A percentile compares a stretch with the other conserved stretches of the same genome.
These are phyloP conservation scores for Aplocera efformata DNA, from an alignment of 2,888 invertebrate species.

Conservation along the genomic window DNA sequence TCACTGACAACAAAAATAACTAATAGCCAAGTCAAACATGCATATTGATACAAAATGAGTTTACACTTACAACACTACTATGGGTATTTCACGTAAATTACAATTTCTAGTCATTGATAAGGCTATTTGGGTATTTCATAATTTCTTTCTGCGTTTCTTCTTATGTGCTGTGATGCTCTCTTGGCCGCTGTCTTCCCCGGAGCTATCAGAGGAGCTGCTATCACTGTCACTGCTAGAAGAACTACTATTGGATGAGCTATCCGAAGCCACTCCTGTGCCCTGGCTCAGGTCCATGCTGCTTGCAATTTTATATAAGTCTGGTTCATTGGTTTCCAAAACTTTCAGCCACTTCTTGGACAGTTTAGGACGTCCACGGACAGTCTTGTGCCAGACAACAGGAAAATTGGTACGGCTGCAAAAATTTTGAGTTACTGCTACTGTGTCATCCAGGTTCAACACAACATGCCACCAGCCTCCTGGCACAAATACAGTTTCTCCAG, in stretches of 20 bases:
- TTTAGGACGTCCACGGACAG: constrained; percentile 96
- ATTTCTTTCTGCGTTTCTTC: constrained; percentile 85
- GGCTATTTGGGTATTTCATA: constrained; percentile 50
- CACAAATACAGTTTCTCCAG: constrained; percentile 98
- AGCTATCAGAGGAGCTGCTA: constrained; percentile 73
- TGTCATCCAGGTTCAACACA: constrained; percentile 96
- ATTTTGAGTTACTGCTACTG: constrained; percentile 99
- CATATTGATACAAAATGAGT: constrained; percentile 66
- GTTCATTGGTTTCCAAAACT: constrained; percentile 84
- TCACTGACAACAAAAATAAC: constrained; percentile 45
- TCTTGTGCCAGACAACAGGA: constrained; percentile 99
- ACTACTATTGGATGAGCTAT: constrained; percentile 94
- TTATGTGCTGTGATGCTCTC: constrained; percentile 94
- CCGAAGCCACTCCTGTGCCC: constrained; percentile 95
- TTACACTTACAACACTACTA: constrained; percentile 38
- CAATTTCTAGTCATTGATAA: constrained; percentile 39
- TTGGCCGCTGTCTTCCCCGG: constrained; percentile 90
- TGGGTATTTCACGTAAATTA: constrained; percentile 38
- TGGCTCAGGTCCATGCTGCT: constrained; percentile 91
- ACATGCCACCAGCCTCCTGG: constrained; percentile 99
- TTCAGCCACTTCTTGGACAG: constrained; percentile 95
- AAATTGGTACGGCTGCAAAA: constrained; percentile 98
- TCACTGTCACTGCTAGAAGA: constrained; percentile 86
- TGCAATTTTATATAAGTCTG: constrained; percentile 88
- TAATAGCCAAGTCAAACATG: constrained; percentile 40